Percentiles rank a stretch among this genome's conserved stretches.
phyloP scores from a whole-genome alignment of 1,140 invertebrate genomes.

The Pseudomyrmex pallidus region DNA sequence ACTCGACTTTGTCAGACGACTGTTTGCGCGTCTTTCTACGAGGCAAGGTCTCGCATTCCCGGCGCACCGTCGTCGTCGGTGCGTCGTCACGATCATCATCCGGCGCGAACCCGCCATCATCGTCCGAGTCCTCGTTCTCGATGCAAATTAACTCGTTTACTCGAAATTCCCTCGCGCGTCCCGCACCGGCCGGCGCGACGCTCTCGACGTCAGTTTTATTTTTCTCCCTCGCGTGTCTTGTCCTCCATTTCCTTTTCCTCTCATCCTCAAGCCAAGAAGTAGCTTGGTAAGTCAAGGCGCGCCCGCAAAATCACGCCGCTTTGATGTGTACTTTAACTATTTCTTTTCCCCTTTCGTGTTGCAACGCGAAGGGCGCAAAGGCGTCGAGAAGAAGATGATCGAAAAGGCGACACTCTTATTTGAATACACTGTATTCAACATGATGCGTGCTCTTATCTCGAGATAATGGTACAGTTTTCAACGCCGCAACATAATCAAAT shows the following conservation, averaged over 20 bases:
- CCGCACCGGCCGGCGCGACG: slow-evolving; percentile 11
- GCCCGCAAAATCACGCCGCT: slow-evolving; percentile 27
- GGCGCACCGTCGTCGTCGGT: slow-evolving; percentile 26
- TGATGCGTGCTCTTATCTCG: slow-evolving; percentile 29
- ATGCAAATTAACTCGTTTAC: slow-evolving; percentile 74
- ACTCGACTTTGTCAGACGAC: slow-evolving; percentile 38
- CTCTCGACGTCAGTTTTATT: slow-evolving; percentile 50
- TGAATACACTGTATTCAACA: background rate
- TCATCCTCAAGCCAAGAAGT: slow-evolving; percentile 18
- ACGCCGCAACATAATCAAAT: slow-evolving; percentile 56
- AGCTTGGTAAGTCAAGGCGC: slow-evolving; percentile 26
- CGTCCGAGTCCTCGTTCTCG: slow-evolving; percentile 64
- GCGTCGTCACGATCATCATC: slow-evolving; percentile 57
- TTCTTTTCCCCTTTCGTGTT: background rate
- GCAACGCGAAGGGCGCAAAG: background rate
- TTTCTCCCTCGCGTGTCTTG: slow-evolving; percentile 62
- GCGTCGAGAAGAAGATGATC: background rate
- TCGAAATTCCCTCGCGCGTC: slow-evolving; percentile 61
- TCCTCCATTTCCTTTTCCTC: slow-evolving; percentile 51
- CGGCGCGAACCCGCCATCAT: slow-evolving; percentile 59
- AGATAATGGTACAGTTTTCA: slow-evolving; percentile 50
- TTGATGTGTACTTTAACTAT: slow-evolving; percentile 38
- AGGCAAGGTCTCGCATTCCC: slow-evolving; percentile 33
- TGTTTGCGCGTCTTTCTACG: slow-evolving; percentile 15
- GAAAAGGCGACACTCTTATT: slow-evolving; percentile 24